A percentile compares a stretch with the other conserved stretches of the same genome.
These are phyloP conservation scores for Gadus chalcogrammus DNA, from an alignment of 2,113 vertebrate genomes.

Conservation along the genomic window DNA sequence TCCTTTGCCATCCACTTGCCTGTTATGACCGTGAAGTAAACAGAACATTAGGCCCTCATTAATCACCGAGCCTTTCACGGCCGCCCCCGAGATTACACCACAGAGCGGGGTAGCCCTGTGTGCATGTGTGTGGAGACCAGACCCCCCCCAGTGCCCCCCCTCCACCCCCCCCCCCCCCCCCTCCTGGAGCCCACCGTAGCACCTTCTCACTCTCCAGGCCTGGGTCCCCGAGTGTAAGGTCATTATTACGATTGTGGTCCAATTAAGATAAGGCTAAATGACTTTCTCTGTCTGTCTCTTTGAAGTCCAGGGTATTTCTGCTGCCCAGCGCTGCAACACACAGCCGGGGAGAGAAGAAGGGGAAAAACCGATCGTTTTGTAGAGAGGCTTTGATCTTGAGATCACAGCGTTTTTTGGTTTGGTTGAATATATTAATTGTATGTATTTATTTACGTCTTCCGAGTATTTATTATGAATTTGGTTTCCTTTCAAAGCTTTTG, in stretches of 20 bases:
- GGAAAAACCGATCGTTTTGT: conserved; percentile 26
- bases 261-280: conserved; percentile 80
- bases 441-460: no score
- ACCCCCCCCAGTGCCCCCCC: conserved; percentile 4
- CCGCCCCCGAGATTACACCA: background rate
- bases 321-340: conserved; percentile 1
- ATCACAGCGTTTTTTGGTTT: conserved; percentile 27
- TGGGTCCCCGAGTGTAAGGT: conserved; percentile 76
- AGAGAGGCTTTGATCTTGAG: conserved; percentile 60
- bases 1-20: conserved; percentile 53
- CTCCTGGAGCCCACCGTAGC: conserved; percentile 35
- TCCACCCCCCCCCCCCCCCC: background rate
- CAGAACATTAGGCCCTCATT: conserved; percentile 75
- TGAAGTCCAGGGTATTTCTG: conserved; percentile 74
- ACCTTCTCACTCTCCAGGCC: conserved; percentile 45
- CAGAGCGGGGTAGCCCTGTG: no score
- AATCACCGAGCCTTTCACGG: conserved; percentile 55
- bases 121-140: conserved; percentile 33
- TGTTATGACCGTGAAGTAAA: conserved; percentile 70
- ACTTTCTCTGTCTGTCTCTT: conserved; percentile 76
- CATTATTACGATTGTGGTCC: conserved; percentile 78
- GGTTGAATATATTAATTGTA: conserved; percentile 44
- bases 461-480: no score
- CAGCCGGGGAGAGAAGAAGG: conserved; percentile 38
- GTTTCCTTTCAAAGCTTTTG: no score